Evolutionary conservation across 2,888 invertebrate species (phyloP).

Genomic region (Crioceris asparagi): DNA sequence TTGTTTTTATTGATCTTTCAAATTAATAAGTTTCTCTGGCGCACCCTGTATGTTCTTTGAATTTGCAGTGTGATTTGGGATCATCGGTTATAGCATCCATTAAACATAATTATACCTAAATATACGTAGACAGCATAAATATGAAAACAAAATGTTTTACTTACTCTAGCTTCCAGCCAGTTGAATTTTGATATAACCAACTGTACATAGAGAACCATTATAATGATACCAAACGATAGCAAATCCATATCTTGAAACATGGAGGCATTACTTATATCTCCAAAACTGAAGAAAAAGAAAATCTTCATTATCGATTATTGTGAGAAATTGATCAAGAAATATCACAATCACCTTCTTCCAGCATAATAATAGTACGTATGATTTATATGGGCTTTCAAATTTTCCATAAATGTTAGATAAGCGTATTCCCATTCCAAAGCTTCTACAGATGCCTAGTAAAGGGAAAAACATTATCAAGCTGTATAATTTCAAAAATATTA

Average conservation of each 20-base stretch:
- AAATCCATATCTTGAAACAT: constrained; percentile 66
- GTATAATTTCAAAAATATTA: neutral
- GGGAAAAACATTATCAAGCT: constrained; percentile 1
- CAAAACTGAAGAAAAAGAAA: constrained; percentile 45
- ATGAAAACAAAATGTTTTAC: constrained; percentile 16
- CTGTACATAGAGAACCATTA: constrained; percentile 67
- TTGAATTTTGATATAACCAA: constrained; percentile 63
- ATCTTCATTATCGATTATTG: neutral
- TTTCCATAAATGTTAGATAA: constrained; percentile 38
- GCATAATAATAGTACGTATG: constrained; percentile 48
- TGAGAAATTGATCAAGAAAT: neutral
- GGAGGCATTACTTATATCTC: constrained; percentile 58
- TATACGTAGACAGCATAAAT: too few relatives aligned
- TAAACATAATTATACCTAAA: too few relatives aligned
- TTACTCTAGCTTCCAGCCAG: constrained; percentile 60
- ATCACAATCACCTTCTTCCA: constrained; percentile 43
- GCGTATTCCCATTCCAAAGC: constrained; percentile 51
- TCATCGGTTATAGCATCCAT: too few relatives aligned
- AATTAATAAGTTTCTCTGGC: constrained; percentile 1
- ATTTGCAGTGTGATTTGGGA: too few relatives aligned
- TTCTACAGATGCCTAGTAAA: constrained; percentile 40
- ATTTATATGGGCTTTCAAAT: constrained; percentile 30
- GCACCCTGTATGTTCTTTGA: constrained; percentile 1
- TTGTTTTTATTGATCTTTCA: constrained; percentile 1
- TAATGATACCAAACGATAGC: constrained; percentile 51